Conservation (phyloP, 2,797 vertebrate species). For the Sardinella longiceps region DNA sequence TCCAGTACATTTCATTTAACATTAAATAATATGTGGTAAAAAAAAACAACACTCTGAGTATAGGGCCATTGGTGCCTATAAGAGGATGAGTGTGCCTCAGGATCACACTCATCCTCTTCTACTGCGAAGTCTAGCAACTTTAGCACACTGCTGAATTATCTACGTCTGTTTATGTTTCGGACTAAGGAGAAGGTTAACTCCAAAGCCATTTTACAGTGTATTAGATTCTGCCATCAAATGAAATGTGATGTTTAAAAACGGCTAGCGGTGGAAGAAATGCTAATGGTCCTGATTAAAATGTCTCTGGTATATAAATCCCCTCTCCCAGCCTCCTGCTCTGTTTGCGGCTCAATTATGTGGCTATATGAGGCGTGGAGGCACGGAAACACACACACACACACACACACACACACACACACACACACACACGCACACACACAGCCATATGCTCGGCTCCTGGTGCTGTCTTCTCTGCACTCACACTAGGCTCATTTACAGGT, state of each 20-base stretch:
- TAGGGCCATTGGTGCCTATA: background rate
- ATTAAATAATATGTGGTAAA: background rate
- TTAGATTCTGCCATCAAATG: constrained; percentile 34
- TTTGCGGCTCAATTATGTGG: constrained; percentile 17
- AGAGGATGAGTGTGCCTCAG: background rate
- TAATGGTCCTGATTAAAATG: constrained; percentile 22
- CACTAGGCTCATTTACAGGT: background rate
- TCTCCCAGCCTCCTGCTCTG: background rate
- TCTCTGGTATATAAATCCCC: constrained; percentile 12
- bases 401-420: constrained; percentile 27
- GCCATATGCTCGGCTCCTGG: background rate
- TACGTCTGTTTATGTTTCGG: background rate
- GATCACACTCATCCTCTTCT: background rate
- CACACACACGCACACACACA: constrained; percentile 14
- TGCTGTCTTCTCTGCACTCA: background rate
- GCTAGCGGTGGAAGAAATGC: background rate
- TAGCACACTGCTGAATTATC: background rate
- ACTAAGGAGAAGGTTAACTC: background rate
- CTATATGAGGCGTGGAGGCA: constrained; percentile 5
- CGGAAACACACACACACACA: constrained; percentile 28
- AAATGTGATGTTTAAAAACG: constrained; percentile 33
- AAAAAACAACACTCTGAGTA: background rate
- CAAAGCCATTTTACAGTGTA: constrained; percentile 9
- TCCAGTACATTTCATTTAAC: background rate
- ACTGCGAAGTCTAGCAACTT: background rate